Evolutionary conservation across 2,113 vertebrate genomes (phyloP), one percentile per base, ranked within the genome.

Genomic region (Otus sunia): DNA sequence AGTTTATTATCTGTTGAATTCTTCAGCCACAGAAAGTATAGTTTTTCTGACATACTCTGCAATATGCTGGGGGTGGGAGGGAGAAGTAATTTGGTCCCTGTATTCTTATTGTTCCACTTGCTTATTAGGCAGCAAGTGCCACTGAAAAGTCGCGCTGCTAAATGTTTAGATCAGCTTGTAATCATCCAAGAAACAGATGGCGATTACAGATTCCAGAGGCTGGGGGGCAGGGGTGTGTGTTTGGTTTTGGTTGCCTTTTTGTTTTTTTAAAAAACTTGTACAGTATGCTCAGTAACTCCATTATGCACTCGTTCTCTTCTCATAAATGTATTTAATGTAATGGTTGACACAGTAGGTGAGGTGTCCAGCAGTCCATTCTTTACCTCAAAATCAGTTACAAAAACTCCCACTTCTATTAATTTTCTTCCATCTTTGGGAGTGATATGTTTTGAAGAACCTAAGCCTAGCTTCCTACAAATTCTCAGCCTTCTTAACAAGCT

Each of bases 171-270:
- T 94, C 94, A 91, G 80, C 89, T 84, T 96, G 76, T 87, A 95
- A 96, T 93, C 93, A 93, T 87, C 85, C 90, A 58, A 93, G 88
- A 95, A 96, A 95, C 94, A 96, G 94, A 97, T 96, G 95, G 96
- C 0, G 41, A 95, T 91, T 86, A 95, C 77, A 82, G 76, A 96
- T 92, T 88, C 89, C 52, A 67, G 56, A 81, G 83, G 53, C 26
- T 36, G 37, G n/a, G n/a, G 47, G 41, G 9, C 0, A 9, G n/a
- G 55, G 26, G 12, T 5, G 29, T 2, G 8, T 36, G 79, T 50
- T 89, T 76, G 73, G 1, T 60, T 94, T 87, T 52, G 41, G 47
- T 69, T 63, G 30, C 6, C 3, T 60, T 23, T 25, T 34, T 39
- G 20, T 47, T 34, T 39, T 47, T 47, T 47, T 15, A 43, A 45